Percentiles rank a stretch among this genome's conserved stretches.
phyloP scores from a whole-genome alignment of 1,140 invertebrate species.

The Drosophila funebris region DNA sequence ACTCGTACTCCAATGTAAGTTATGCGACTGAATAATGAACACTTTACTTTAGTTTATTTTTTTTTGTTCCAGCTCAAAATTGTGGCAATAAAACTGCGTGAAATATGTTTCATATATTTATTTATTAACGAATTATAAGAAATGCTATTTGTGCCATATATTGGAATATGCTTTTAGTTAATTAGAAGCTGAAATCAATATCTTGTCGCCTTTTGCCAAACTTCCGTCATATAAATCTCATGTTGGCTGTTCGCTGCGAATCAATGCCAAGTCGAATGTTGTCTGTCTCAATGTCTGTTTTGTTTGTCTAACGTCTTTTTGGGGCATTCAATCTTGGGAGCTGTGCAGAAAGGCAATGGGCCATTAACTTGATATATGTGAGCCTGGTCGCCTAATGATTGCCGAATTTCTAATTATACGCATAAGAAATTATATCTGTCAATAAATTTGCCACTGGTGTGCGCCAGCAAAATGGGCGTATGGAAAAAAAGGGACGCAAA shows the following conservation, averaged over 20 bases:
- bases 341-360: constrained; percentile 63
- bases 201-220: background rate
- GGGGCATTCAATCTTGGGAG: constrained; percentile 56
- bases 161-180: constrained; percentile 26
- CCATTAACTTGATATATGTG: constrained; percentile 80
- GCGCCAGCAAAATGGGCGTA: constrained; percentile 25
- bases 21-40: constrained; percentile 46
- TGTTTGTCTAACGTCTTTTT: constrained; percentile 24
- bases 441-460: constrained; percentile 82
- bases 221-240: constrained; percentile 43
- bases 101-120: constrained; percentile 12
- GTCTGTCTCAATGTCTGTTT: constrained; percentile 22
- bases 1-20: constrained; percentile 23
- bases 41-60: constrained; percentile 4
- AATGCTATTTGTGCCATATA: no score
- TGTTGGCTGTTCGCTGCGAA: constrained; percentile 7
- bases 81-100: constrained; percentile 8
- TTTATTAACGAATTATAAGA: constrained; percentile 2
- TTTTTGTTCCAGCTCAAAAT: background rate
- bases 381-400: constrained; percentile 72
- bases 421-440: constrained; percentile 82
- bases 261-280: constrained; percentile 21
- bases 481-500: constrained; percentile 61
- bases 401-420: constrained; percentile 83
- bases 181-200: constrained; percentile 27